phyloP scores from a whole-genome alignment of 2,888 invertebrate species.

The Hypomecis atomaria region DNA sequence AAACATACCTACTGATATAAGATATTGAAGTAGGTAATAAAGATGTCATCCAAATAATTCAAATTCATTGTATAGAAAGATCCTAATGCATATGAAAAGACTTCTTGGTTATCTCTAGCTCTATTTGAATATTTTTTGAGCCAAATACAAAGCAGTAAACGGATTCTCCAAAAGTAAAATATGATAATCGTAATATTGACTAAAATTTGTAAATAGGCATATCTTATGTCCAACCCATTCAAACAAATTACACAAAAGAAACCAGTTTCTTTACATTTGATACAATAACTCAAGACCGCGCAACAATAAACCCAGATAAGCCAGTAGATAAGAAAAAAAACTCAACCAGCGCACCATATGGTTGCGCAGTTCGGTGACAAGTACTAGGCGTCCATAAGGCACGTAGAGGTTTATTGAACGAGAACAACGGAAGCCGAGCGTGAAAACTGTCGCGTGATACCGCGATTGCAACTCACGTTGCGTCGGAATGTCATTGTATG shows the following conservation, averaged over 20 bases:
- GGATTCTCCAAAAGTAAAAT: not conserved
- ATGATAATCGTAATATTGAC: not conserved
- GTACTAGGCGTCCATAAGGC: slow-evolving; percentile 72
- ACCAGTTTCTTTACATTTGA: slow-evolving; percentile 35
- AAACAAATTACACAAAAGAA: slow-evolving; percentile 31
- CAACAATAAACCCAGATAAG: slow-evolving; percentile 39
- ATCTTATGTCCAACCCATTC: slow-evolving; percentile 13
- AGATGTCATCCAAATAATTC: not conserved
- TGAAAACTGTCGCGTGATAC: slow-evolving; percentile 55
- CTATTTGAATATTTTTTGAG: not conserved
- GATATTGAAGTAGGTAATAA: not conserved
- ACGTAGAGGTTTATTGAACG: slow-evolving; percentile 58
- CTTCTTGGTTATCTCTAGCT: too few species aligned
- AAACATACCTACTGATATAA: not conserved
- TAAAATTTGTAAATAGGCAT: slow-evolving; percentile 2
- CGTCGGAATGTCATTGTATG: slow-evolving; percentile 43
- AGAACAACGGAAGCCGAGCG: slow-evolving; percentile 55
- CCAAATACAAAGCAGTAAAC: not conserved
- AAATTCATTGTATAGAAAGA: too few species aligned
- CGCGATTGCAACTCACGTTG: slow-evolving; percentile 40
- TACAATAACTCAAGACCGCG: slow-evolving; percentile 24
- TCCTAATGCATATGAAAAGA: too few species aligned
- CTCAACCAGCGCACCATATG: slow-evolving; percentile 44
- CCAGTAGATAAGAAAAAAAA: slow-evolving; percentile 42
- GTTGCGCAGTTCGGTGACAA: slow-evolving; percentile 70